Evolutionary conservation across 1,140 invertebrate species (phyloP).

Genomic region (Aphelinus atriplicis): DNA sequence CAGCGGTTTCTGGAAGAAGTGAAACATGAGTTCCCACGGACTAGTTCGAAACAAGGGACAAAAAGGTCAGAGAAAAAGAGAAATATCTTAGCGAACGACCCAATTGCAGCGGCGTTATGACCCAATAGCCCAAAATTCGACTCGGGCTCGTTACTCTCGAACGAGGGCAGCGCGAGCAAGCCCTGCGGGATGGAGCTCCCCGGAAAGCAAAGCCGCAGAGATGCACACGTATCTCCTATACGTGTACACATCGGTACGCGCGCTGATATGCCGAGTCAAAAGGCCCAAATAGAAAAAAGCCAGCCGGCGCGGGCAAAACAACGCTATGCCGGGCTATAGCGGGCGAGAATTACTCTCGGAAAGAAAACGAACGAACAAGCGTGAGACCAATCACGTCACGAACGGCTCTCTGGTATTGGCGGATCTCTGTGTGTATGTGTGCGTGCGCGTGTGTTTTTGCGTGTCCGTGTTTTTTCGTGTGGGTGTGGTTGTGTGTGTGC

Average conservation of each 20-base stretch:
- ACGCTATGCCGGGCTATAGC: background rate
- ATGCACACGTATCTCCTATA: too few species aligned
- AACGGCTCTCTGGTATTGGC: too few species aligned
- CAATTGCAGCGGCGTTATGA: constrained; percentile 27
- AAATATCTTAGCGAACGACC: constrained; percentile 23
- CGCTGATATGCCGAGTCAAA: background rate
- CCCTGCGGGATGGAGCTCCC: constrained; percentile 6
- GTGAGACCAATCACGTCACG: constrained; percentile 11
- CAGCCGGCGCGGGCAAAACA: background rate
- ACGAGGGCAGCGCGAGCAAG: constrained; percentile 4
- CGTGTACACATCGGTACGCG: too few species aligned
- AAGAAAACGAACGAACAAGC: background rate
- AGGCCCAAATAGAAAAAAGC: background rate
- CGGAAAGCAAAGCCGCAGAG: background rate
- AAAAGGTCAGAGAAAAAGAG: constrained; percentile 13
- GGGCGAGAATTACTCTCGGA: constrained; percentile 28
- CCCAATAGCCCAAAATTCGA: constrained; percentile 30
- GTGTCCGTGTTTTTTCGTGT: too few species aligned
- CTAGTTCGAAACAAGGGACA: too few species aligned
- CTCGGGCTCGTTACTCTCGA: background rate
- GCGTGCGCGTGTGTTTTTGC: constrained; percentile 3
- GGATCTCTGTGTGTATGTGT: too few species aligned
- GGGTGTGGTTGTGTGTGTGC: too few species aligned
- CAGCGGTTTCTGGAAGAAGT: too few species aligned
- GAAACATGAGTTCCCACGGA: too few species aligned